These are phyloP conservation scores for Centropyge bicolor DNA, from an alignment of 2,797 vertebrate species.

Conservation along the genomic window DNA sequence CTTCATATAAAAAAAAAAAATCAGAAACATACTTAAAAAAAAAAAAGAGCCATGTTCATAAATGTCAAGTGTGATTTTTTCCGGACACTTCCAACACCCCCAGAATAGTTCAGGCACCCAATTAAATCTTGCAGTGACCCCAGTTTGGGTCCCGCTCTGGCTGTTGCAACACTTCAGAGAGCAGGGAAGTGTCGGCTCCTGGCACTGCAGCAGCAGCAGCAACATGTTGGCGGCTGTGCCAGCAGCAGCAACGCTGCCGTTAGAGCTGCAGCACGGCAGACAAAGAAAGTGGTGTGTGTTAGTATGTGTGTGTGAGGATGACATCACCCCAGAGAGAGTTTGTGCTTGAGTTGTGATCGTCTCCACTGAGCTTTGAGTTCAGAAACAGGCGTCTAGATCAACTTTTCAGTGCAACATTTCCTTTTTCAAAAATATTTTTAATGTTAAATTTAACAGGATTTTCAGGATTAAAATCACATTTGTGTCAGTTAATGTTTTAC, in stretches of 20 bases:
- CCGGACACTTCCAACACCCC: neutral
- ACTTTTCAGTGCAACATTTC: neutral
- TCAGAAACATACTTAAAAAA: neutral
- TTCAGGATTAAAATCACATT: neutral
- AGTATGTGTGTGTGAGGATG: constrained; percentile 33
- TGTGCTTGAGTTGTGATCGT: constrained; percentile 22
- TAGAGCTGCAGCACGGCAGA: constrained; percentile 46
- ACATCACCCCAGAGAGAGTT: constrained; percentile 46
- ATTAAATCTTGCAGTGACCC: constrained; percentile 50
- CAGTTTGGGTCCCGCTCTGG: constrained; percentile 34
- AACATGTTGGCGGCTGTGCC: constrained; percentile 32
- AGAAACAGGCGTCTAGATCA: neutral
- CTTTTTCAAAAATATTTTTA: neutral
- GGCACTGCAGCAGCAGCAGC: constrained; percentile 43
- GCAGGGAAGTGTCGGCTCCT: constrained; percentile 51
- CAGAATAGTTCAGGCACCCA: constrained; percentile 42
- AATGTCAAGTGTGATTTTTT: constrained; percentile 16
- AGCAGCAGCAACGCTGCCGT: constrained; percentile 27
- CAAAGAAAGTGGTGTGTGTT: constrained; percentile 55
- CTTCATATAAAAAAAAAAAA: neutral
- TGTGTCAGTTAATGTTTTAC: neutral
- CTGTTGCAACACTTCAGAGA: constrained; percentile 47
- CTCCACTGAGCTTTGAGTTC: neutral
- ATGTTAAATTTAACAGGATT: neutral
- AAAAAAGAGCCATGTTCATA: constrained; percentile 2